Evolutionary conservation across 2,113 vertebrate genomes (phyloP), one percentile per base, ranked within the genome.

Genomic region (Amblyopsis rosae): DNA sequence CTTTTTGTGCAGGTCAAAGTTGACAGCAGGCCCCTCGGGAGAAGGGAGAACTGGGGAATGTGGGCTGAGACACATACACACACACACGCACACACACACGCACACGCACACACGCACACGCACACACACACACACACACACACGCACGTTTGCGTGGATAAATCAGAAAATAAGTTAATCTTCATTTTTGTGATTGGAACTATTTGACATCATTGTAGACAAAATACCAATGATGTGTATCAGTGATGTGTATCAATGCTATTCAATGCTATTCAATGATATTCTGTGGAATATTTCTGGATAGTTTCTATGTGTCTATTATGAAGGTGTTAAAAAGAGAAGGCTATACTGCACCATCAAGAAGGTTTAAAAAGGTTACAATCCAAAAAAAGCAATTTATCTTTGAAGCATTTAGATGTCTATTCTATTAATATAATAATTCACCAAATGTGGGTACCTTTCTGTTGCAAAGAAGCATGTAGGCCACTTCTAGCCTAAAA

Each of bases 1-100:
- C 85, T 82, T 85, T 90, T 83, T 68, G 59, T 77, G 72, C 58
- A 55, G 86, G 81, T 88, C 88, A 88, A 86, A 90, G 88, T 83
- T 89, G 80, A 89, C 76, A 3, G 60, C 64, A 80, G 81, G 79
- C 66, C 82, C 85, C 87, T 80, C 73, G 64, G 0, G 65, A 65
- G 41, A 46, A 41, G 59, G 9, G 33, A 9, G 58, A 35, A 12
- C 12, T 19, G 26, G 57, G 53, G 53, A 26, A 15, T 19, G 58
- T 1, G 10, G 16, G 69, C 12, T 72, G 63, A 49, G 65, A 73
- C 53, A 69, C 35, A 41, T 2, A 7, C 35, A 19, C 19, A 19
- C 19, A 19, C 19, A 19, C 19, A 19, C 19, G 1, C 19, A 19
- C 19, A 19, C 19, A 19, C 19, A 19, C 19, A 19, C 19, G 1